These are phyloP conservation scores for Chironomus tentans DNA, from an alignment of 2,888 invertebrate genomes.

Conservation along the genomic window DNA sequence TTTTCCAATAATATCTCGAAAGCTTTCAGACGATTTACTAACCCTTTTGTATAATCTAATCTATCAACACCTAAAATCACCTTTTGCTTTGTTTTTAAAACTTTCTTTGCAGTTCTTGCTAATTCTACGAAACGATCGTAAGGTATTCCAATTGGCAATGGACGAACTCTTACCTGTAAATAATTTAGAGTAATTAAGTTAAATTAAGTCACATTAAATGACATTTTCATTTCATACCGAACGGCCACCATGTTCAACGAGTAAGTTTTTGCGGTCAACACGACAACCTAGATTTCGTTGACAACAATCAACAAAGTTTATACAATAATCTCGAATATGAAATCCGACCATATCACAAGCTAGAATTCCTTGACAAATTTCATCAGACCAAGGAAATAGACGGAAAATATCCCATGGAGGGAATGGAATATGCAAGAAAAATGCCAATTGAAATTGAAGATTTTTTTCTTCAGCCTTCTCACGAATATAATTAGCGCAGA, in stretches of 20 bases:
- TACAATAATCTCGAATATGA: constrained; percentile 82
- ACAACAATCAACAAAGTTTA: constrained; percentile 87
- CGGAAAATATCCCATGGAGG: constrained; percentile 91
- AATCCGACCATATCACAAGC: constrained; percentile 90
- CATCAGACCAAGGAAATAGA: constrained; percentile 87
- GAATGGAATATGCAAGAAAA: constrained; percentile 92
- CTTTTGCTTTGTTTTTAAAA: constrained; percentile 64
- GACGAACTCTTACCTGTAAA: constrained; percentile 47
- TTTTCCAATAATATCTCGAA: constrained; percentile 73
- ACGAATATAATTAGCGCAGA: constrained; percentile 84
- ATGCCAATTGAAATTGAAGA: constrained; percentile 71
- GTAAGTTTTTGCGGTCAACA: constrained; percentile 75
- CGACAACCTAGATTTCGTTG: constrained; percentile 78
- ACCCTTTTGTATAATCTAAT: constrained; percentile 83
- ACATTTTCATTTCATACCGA: constrained; percentile 50
- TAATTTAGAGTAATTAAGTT: background rate
- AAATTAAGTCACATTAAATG: background rate
- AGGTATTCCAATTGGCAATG: constrained; percentile 82
- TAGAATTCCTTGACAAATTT: constrained; percentile 84
- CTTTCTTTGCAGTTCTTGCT: constrained; percentile 59
- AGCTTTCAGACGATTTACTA: constrained; percentile 72
- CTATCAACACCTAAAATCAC: constrained; percentile 82
- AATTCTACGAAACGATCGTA: constrained; percentile 76
- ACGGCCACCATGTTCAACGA: constrained; percentile 80
- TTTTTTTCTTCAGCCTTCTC: constrained; percentile 73